Evolutionary conservation across 2,113 vertebrate species (phyloP).

Genomic region (Turdus rufiventris): DNA sequence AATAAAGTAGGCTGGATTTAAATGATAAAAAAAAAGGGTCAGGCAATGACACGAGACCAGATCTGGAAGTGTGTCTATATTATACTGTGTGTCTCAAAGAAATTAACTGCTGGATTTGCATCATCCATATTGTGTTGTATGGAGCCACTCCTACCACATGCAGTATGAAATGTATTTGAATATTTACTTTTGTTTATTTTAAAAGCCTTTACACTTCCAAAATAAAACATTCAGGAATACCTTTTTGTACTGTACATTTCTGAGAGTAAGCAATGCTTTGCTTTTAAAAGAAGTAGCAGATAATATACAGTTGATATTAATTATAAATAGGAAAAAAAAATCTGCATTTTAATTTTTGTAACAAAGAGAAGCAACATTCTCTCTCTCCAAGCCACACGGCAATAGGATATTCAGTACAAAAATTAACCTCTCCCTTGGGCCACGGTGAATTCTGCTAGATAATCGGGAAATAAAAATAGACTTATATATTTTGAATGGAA

Average conservation of each 20-base stretch:
- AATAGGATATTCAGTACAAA: not conserved
- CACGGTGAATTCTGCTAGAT: not conserved
- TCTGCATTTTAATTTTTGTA: not conserved
- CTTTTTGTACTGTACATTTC: not conserved
- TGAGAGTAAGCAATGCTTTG: not conserved
- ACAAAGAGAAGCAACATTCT: not conserved
- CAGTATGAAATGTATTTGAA: constrained; percentile 12
- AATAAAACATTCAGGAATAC: constrained; percentile 26
- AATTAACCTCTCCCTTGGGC: not conserved
- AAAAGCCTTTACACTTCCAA: not conserved
- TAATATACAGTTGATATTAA: not conserved
- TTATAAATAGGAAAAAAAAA: not conserved
- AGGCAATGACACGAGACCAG: not conserved
- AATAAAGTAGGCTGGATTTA: not conserved
- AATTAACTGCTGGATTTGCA: constrained; percentile 15
- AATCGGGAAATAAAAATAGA: constrained; percentile 32
- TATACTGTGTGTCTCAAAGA: not conserved
- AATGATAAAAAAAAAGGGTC: not conserved
- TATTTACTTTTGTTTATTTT: constrained; percentile 11
- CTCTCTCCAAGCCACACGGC: not conserved
- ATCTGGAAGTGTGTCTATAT: not conserved
- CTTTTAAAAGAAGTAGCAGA: not conserved
- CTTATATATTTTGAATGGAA: not conserved
- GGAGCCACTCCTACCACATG: not conserved
- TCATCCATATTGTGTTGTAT: constrained; percentile 17